Percentiles rank a stretch among this genome's conserved stretches.
These are phyloP conservation scores for Bradynema listronoti DNA, from an alignment of 1,140 invertebrate genomes.

Conservation along the genomic window DNA sequence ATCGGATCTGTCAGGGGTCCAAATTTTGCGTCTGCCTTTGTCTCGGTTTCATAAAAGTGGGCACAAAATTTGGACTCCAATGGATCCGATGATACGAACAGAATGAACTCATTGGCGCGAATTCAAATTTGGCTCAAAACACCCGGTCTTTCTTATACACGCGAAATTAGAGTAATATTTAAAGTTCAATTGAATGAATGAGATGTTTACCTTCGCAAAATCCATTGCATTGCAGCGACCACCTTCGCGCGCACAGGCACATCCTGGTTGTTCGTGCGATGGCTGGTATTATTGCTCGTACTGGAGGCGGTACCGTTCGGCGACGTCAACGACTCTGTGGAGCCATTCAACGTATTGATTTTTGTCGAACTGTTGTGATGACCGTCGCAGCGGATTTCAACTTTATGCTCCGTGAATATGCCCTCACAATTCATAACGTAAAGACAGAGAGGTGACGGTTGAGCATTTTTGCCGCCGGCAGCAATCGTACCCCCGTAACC, in stretches of 20 bases:
- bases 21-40: too few species aligned
- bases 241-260: constrained; percentile 24
- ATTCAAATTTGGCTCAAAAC: too few species aligned
- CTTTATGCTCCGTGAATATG: constrained; percentile 27
- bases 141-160: too few species aligned
- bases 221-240: constrained; percentile 23
- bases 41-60: too few species aligned
- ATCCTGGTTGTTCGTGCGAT: constrained; percentile 8
- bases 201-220: constrained; percentile 11
- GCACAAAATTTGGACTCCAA: too few species aligned
- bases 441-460: constrained; percentile 22
- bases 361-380: constrained; percentile 15
- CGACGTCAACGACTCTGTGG: background rate
- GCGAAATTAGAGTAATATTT: too few species aligned
- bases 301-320: background rate
- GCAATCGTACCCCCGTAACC: too few species aligned
- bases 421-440: constrained; percentile 41
- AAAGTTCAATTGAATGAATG: background rate
- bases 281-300: background rate
- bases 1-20: too few species aligned
- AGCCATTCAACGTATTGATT: background rate
- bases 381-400: constrained; percentile 20
- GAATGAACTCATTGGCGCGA: too few species aligned
- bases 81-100: too few species aligned
- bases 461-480: background rate